Percentiles rank a stretch among this genome's conserved stretches.
Conservation (phyloP, 2,888 invertebrate genomes). For the Adineta ricciae region DNA sequence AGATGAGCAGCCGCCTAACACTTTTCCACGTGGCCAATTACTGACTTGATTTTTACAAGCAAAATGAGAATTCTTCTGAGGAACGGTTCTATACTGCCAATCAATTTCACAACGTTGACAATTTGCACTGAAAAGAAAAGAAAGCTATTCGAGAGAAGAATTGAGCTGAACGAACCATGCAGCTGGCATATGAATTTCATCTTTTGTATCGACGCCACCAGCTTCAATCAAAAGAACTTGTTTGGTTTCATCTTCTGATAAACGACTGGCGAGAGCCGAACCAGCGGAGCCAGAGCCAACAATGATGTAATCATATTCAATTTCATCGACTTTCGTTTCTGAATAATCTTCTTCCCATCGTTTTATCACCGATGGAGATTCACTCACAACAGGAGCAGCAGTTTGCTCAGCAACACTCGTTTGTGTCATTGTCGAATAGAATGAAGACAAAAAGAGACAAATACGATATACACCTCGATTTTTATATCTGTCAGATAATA, state of each 20-base stretch:
- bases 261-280: neutral
- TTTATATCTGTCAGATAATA: too few relatives aligned
- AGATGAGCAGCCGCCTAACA: constrained; percentile 75
- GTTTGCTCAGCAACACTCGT: neutral
- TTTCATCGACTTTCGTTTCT: neutral
- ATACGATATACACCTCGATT: too few relatives aligned
- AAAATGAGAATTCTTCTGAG: constrained; percentile 46
- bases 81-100: constrained; percentile 63
- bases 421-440: too few relatives aligned
- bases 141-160: too few relatives aligned
- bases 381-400: neutral
- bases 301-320: neutral
- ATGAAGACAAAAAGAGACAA: too few relatives aligned
- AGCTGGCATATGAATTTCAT: constrained; percentile 7
- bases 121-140: constrained; percentile 29
- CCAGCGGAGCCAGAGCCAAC: neutral
- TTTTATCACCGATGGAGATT: neutral
- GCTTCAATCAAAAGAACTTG: neutral
- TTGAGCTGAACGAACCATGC: neutral
- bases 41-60: constrained; percentile 59
- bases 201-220: neutral
- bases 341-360: neutral
- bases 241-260: neutral
- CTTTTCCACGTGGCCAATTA: constrained; percentile 78
- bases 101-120: constrained; percentile 61